These are phyloP conservation scores for Barbus barbus DNA, from an alignment of 2,113 vertebrate species.

Conservation along the genomic window DNA sequence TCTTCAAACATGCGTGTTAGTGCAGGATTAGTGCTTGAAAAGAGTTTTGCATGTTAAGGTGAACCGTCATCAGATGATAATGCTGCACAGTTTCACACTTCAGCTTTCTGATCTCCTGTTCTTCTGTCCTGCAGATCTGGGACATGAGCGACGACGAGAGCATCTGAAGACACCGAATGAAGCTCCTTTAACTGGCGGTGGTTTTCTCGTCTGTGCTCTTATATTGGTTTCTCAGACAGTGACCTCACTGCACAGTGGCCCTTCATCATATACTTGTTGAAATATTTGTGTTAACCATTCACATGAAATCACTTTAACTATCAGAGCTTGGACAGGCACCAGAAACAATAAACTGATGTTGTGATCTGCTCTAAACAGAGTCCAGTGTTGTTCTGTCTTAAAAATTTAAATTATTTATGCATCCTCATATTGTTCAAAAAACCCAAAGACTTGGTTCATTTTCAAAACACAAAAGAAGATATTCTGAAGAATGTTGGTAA, in stretches of 20 bases:
- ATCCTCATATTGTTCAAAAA: not conserved
- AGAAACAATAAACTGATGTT: not conserved
- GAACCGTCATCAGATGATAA: no score
- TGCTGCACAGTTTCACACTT: not conserved
- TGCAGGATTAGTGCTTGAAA: not conserved
- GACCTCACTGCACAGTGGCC: not conserved
- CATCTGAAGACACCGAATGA: conserved; percentile 73
- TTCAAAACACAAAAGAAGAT: no score
- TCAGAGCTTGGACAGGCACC: not conserved
- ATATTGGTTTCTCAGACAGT: not conserved
- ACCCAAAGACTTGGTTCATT: no score
- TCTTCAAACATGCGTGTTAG: conserved; percentile 10
- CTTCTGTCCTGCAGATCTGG: conserved; percentile 86
- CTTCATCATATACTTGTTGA: not conserved
- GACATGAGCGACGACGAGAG: conserved; percentile 96
- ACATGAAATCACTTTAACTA: not conserved
- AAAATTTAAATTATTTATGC: no score
- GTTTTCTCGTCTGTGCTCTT: not conserved
- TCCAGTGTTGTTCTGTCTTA: not conserved
- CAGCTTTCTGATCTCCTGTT: conserved; percentile 27
- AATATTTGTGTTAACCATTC: not conserved
- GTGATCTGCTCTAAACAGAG: not conserved
- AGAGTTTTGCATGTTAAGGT: conserved; percentile 17
- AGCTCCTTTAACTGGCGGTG: no score
- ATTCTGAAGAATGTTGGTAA: no score